These are phyloP conservation scores for Pithys albifrons DNA, from an alignment of 2,113 vertebrate species.

Conservation along the genomic window DNA sequence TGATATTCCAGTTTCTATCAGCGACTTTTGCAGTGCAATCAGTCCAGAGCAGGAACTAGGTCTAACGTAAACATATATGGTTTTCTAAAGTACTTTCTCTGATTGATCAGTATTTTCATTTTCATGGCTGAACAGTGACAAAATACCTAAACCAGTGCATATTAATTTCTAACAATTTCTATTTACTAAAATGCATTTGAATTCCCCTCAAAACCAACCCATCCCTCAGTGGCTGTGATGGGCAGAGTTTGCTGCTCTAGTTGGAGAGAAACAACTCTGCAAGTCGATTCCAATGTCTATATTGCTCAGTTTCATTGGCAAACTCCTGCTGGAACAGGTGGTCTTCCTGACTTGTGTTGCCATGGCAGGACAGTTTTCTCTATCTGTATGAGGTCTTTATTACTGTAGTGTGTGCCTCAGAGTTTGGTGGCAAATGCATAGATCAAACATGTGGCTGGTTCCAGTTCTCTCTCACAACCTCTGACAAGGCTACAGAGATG, in stretches of 20 bases:
- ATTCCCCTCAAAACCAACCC: background rate
- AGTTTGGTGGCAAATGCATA: background rate
- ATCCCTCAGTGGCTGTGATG: accelerated
- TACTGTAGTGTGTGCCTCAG: background rate
- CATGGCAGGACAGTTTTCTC: background rate
- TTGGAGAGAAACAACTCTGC: background rate
- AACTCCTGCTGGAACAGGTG: background rate
- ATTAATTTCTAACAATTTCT: background rate
- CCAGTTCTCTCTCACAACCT: background rate
- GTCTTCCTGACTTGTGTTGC: background rate
- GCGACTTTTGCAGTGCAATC: background rate
- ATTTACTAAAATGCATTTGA: background rate
- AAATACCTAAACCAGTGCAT: background rate
- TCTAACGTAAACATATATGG: background rate
- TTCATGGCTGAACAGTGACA: background rate
- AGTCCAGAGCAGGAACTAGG: slow-evolving; percentile 21
- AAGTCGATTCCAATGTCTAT: accelerated
- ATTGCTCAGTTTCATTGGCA: background rate
- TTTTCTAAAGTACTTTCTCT: background rate
- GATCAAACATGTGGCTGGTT: background rate
- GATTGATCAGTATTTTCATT: background rate
- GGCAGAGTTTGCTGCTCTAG: background rate
- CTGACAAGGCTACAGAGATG: background rate
- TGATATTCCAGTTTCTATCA: background rate
- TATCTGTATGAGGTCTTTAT: background rate